Conservation (phyloP, 2,797 vertebrate genomes). For the Tragelaphus oryx region DNA sequence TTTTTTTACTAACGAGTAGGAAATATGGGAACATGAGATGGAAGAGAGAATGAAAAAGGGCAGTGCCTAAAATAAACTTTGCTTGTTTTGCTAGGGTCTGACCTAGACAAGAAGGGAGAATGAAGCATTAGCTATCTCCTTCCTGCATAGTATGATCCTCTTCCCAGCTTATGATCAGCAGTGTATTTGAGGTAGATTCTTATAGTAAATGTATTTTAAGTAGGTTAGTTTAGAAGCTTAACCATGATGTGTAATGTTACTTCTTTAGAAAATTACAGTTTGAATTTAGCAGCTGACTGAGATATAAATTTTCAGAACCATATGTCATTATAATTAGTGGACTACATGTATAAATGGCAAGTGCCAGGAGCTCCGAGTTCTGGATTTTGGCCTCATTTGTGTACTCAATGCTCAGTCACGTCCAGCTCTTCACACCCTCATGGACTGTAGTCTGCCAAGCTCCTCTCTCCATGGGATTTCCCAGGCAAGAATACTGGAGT, state of each 20-base stretch:
- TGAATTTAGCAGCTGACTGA: background rate
- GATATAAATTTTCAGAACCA: background rate
- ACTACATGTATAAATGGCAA: background rate
- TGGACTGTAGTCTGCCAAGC: background rate
- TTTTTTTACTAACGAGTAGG: background rate
- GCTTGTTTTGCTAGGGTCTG: background rate
- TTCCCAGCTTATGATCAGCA: background rate
- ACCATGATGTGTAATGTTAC: background rate
- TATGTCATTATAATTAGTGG: background rate
- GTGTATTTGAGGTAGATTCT: background rate
- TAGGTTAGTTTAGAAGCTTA: background rate
- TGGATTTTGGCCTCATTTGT: background rate
- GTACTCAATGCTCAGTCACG: background rate
- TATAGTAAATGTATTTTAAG: background rate
- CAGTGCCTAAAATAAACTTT: background rate
- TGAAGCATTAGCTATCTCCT: background rate
- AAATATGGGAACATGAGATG: background rate
- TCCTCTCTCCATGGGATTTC: background rate
- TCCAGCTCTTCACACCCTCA: background rate
- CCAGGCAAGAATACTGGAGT: background rate
- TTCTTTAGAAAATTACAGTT: background rate
- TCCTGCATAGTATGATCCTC: background rate
- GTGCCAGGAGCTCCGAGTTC: background rate
- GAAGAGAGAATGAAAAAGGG: background rate
- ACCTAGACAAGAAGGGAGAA: background rate